phyloP scores from a whole-genome alignment of 2,888 invertebrate genomes.

The Ellobium chinense region DNA sequence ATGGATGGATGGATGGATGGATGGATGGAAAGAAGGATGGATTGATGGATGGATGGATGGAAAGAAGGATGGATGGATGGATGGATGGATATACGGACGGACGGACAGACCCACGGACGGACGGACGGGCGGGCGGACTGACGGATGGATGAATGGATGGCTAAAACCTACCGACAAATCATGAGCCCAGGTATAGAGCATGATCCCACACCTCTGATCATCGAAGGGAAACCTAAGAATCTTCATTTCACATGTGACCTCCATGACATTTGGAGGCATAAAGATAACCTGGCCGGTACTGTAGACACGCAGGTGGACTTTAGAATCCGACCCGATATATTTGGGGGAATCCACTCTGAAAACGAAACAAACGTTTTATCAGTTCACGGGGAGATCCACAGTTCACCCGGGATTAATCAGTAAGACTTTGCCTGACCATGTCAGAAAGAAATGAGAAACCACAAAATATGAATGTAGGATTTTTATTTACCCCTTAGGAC shows the following conservation, averaged over 20 bases:
- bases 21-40: not conserved
- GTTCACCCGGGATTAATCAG: no score
- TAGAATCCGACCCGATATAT: not conserved
- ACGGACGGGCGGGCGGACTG: not conserved
- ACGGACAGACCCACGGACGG: not conserved
- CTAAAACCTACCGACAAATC: not conserved
- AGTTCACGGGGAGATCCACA: no score
- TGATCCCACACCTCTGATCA: not conserved
- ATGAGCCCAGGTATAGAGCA: not conserved
- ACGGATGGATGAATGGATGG: no score
- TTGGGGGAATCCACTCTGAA: not conserved
- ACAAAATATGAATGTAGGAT: no score
- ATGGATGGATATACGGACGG: not conserved
- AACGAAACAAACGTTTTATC: no score
- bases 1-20: no score
- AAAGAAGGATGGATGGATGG: not conserved
- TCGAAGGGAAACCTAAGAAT: not conserved
- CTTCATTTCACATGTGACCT: not conserved
- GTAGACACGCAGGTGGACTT: not conserved
- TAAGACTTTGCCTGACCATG: no score
- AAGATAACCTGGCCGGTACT: not conserved
- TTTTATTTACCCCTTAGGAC: no score
- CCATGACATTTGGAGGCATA: not conserved
- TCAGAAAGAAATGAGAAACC: no score
- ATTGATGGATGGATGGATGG: not conserved